These are phyloP conservation scores for Stichodactyla helianthus DNA, from an alignment of 64 coral and sea anemone species.

Conservation along the genomic window DNA sequence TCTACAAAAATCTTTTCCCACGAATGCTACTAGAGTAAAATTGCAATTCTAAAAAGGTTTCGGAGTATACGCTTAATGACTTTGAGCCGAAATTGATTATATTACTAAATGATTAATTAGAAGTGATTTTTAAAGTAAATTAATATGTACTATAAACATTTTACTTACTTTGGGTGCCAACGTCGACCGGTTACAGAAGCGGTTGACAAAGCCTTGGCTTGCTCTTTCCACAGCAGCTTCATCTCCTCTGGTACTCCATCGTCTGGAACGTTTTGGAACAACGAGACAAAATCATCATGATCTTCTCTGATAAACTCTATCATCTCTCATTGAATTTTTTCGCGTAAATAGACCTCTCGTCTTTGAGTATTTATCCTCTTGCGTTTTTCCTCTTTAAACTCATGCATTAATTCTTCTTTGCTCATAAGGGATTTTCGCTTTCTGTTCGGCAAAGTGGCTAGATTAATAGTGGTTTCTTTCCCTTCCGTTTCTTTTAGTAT, in stretches of 20 bases:
- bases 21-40: neutral
- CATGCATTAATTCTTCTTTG: slow-evolving; percentile 25
- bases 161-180: slow-evolving; percentile 59
- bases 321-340: slow-evolving; percentile 33
- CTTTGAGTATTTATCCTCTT: slow-evolving; percentile 36
- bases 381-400: slow-evolving; percentile 27
- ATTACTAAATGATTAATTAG: neutral
- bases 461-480: neutral
- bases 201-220: slow-evolving; percentile 3
- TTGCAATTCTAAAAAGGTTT: neutral
- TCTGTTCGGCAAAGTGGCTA: neutral
- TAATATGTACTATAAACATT: neutral
- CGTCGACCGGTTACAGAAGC: slow-evolving; percentile 19
- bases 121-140: neutral
- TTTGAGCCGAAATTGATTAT: neutral
- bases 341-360: slow-evolving; percentile 1
- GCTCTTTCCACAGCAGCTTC: slow-evolving; percentile 53
- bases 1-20: neutral
- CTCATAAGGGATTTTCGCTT: slow-evolving; percentile 30
- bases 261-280: slow-evolving; percentile 20
- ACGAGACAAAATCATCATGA: slow-evolving; percentile 24
- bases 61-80: neutral
- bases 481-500: neutral
- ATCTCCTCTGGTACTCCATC: slow-evolving; percentile 21
- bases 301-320: slow-evolving; percentile 20